Evolutionary conservation across 2,113 vertebrate species (phyloP).

Genomic region (Phrynocephalus versicolor): DNA sequence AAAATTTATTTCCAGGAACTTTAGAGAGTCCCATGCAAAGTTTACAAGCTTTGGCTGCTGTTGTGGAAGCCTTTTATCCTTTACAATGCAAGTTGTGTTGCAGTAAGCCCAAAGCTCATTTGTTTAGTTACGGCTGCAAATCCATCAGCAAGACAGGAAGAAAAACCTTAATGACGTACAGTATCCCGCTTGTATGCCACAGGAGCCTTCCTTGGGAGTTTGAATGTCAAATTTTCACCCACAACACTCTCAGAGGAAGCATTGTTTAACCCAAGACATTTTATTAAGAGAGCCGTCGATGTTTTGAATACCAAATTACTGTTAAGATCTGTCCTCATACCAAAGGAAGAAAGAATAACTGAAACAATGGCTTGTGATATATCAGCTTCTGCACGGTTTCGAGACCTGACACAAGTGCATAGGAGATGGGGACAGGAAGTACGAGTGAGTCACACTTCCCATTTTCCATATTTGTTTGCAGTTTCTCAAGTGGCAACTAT

Average conservation of each 20-base stretch:
- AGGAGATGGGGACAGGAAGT: background rate
- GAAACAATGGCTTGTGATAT: background rate
- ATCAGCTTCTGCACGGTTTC: background rate
- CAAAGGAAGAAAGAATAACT: background rate
- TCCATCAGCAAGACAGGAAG: constrained; percentile 24
- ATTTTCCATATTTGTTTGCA: background rate
- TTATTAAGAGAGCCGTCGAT: background rate
- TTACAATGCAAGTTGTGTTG: background rate
- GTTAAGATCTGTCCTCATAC: background rate
- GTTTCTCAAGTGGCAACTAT: background rate
- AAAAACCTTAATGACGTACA: background rate
- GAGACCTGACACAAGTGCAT: background rate
- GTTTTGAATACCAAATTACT: constrained; percentile 20
- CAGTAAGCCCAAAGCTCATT: background rate
- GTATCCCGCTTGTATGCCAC: constrained; percentile 7
- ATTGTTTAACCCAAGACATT: background rate
- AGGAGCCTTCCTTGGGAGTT: background rate
- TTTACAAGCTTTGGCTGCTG: background rate
- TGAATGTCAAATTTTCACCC: constrained; percentile 29
- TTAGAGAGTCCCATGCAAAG: background rate
- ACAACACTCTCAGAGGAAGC: background rate
- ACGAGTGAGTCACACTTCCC: background rate
- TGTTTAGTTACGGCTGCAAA: background rate
- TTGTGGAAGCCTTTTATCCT: background rate
- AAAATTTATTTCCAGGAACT: no score